Conservation (phyloP, 2,888 invertebrate genomes). For the Hanleya hanleyi region DNA sequence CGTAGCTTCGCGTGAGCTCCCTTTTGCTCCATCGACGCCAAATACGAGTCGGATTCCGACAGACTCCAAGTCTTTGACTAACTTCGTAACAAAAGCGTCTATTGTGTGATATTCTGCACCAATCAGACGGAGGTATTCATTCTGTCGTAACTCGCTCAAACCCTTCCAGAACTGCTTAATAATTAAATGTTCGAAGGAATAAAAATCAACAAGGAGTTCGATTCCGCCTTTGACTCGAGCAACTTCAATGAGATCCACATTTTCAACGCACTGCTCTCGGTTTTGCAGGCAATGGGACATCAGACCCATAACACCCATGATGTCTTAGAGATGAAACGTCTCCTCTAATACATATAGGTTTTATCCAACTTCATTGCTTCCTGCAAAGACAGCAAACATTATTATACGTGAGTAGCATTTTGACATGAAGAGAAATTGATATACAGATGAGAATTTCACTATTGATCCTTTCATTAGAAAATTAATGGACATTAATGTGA, state of each 20-base stretch:
- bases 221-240: slow-evolving; percentile 55
- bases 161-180: slow-evolving; percentile 54
- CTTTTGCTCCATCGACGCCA: slow-evolving; percentile 66
- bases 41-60: slow-evolving; percentile 63
- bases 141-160: slow-evolving; percentile 42
- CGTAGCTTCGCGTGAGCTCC: slow-evolving; percentile 49
- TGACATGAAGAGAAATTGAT: no score
- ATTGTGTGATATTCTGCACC: slow-evolving; percentile 67
- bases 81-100: slow-evolving; percentile 52
- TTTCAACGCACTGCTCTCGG: slow-evolving; percentile 50
- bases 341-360: not conserved
- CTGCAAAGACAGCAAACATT: no score
- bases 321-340: not conserved
- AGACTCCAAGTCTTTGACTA: slow-evolving; percentile 56
- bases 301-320: slow-evolving; percentile 65
- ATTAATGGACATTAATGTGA: no score
- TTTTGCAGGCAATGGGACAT: slow-evolving; percentile 50
- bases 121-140: slow-evolving; percentile 55
- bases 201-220: slow-evolving; percentile 68
- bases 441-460: no score
- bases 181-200: slow-evolving; percentile 62
- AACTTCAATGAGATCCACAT: slow-evolving; percentile 59
- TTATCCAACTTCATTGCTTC: no score
- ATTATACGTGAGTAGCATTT: no score
- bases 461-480: no score